These are phyloP conservation scores for Petrocephalus microphthalmus DNA, from an alignment of 2,113 vertebrate genomes.

Conservation along the genomic window DNA sequence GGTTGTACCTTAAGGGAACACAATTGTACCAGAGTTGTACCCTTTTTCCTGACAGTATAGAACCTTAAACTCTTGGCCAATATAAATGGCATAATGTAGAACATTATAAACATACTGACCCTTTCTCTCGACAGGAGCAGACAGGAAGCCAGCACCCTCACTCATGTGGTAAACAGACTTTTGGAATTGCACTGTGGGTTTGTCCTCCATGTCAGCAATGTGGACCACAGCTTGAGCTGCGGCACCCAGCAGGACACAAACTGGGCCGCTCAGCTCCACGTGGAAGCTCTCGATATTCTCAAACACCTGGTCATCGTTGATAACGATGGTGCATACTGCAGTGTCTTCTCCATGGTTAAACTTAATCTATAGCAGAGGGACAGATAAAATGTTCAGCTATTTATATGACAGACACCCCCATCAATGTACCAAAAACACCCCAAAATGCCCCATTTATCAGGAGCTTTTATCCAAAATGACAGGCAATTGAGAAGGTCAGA, in stretches of 20 bases:
- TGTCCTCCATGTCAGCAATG: slow-evolving; percentile 81
- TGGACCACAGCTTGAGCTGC: slow-evolving; percentile 66
- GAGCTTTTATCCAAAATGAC: background rate
- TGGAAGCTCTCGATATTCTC: slow-evolving; percentile 77
- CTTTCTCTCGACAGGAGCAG: slow-evolving; percentile 77
- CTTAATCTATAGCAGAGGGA: slow-evolving; percentile 70
- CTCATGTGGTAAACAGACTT: slow-evolving; percentile 77
- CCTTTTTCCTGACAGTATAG: background rate
- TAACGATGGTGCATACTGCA: slow-evolving; percentile 80
- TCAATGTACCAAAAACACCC: background rate
- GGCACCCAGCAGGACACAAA: slow-evolving; percentile 78
- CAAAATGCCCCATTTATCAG: background rate
- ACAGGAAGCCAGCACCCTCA: slow-evolving; percentile 72
- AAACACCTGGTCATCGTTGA: slow-evolving; percentile 80
- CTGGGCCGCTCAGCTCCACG: slow-evolving; percentile 89
- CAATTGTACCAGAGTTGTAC: background rate
- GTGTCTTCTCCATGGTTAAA: slow-evolving; percentile 88
- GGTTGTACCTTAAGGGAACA: background rate
- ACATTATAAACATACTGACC: slow-evolving; percentile 55
- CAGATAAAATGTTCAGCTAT: background rate
- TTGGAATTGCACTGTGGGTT: slow-evolving; percentile 83
- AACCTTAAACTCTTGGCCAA: background rate
- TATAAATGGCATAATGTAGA: background rate
- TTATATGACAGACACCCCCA: background rate
- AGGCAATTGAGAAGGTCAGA: background rate